These are phyloP conservation scores for Mormyrops boulengeri DNA, from an alignment of 2,797 vertebrate species.

Conservation along the genomic window DNA sequence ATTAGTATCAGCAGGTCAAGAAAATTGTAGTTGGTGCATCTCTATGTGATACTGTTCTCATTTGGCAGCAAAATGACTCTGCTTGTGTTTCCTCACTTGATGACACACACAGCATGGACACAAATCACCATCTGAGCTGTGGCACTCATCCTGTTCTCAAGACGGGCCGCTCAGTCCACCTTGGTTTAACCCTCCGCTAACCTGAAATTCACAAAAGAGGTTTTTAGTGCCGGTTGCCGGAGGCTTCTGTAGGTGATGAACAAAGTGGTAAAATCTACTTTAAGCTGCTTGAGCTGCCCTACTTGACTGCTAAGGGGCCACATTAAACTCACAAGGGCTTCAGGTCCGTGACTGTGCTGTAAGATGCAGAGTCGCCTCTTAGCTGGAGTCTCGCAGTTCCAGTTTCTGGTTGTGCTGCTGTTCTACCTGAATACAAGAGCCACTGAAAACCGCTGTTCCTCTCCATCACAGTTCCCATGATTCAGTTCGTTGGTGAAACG, in stretches of 20 bases:
- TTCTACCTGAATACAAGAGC: neutral
- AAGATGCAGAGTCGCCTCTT: neutral
- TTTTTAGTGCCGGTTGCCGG: neutral
- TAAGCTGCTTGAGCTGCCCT: neutral
- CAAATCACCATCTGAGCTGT: neutral
- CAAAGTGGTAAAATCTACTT: neutral
- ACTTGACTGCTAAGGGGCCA: neutral
- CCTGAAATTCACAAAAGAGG: neutral
- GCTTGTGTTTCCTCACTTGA: neutral
- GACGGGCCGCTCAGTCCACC: neutral
- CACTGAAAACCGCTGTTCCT: neutral
- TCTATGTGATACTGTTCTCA: neutral
- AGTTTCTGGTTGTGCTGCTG: neutral
- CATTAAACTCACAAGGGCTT: neutral
- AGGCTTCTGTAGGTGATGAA: neutral
- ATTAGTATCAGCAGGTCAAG: neutral
- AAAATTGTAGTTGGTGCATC: neutral
- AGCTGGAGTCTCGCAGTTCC: neutral
- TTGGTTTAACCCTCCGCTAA: neutral
- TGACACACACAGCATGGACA: neutral
- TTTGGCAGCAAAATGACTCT: neutral
- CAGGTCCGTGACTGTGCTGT: neutral
- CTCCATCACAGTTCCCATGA: neutral
- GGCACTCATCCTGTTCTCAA: neutral
- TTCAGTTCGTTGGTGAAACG: neutral